Base-by-base conservation (phyloP, 2,797 vertebrate species). In the Neomorphus geoffroyi region DNA sequence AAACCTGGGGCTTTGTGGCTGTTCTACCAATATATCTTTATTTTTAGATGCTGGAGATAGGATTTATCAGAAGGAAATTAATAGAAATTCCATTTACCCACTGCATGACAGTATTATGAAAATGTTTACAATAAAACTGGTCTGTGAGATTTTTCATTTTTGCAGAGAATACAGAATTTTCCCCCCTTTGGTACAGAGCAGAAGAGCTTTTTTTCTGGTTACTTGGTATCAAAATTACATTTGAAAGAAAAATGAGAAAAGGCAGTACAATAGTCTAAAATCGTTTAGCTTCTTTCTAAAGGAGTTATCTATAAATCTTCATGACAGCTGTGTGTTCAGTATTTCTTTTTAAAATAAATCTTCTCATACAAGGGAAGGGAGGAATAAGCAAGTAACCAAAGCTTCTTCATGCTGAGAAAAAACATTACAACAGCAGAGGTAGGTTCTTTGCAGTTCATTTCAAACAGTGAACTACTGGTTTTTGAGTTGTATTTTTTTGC, bases 281-380 rank as follows among this genome's bases (percentile, higher is more conserved):
- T 79, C 0, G 7, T 95, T 92, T 88, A 78, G 48, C 54, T 92
- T 90, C 75, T 91, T 95, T 94, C 48, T 86, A 64, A 92, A 97
- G 35, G 48, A 81, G 33, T 92, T 92, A 86, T 74, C 64, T 91
- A 45, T 95, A 81, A 94, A 94, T 95, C 94, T 90, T 96, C 37
- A 62, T 79, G 91, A 70, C 93, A 96, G 66, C 72, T 94, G 54
- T 62, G 57, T 77, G 27, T 93, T 94, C 62, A 57, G 26, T 94
- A 71, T 79, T 87, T 73, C 51, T 92, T 93, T 92, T 84, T 56
- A 22, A 91, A 95, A 92, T 80, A 93, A 88, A 84, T 90, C 65
- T 77, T 73, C 58, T 93, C n/a, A 27, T 86, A 53, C 50, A 53
- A 92, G 48, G 26, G 11, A 80, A 82, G 46, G 19, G 33, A 88